These are phyloP conservation scores for Cryptotermes secundus DNA, from an alignment of 1,140 invertebrate genomes.

Conservation along the genomic window DNA sequence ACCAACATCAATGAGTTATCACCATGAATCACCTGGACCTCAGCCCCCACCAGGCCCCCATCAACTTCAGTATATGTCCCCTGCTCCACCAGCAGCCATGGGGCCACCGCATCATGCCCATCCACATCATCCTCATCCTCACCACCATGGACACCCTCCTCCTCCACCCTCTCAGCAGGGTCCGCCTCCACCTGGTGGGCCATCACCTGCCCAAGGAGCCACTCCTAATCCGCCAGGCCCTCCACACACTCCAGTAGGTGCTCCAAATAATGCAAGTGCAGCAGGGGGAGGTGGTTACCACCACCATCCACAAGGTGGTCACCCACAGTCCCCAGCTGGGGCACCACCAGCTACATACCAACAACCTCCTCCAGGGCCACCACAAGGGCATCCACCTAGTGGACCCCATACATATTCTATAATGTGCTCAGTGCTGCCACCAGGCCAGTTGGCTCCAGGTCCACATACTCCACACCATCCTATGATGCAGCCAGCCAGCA, in stretches of 20 bases:
- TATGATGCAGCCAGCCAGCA: constrained; percentile 28
- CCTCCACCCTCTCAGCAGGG: constrained; percentile 62
- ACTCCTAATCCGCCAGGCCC: constrained; percentile 55
- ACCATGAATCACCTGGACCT: constrained; percentile 53
- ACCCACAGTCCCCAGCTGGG: constrained; percentile 19
- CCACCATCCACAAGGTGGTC: constrained; percentile 36
- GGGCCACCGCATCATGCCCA: constrained; percentile 42
- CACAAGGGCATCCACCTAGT: constrained; percentile 22
- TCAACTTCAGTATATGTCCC: constrained; percentile 60
- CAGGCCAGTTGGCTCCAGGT: constrained; percentile 25
- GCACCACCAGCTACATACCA: constrained; percentile 22
- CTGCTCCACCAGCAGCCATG: constrained; percentile 40
- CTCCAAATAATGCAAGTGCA: constrained; percentile 44
- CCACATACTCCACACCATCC: constrained; percentile 31
- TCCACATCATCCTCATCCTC: constrained; percentile 44
- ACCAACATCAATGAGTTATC: constrained; percentile 48
- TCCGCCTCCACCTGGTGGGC: constrained; percentile 56
- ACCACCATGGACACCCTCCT: constrained; percentile 51
- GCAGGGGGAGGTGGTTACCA: constrained; percentile 40
- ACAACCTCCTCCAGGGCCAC: constrained; percentile 28
- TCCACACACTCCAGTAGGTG: constrained; percentile 44
- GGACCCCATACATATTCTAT: constrained; percentile 31
- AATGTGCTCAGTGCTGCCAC: constrained; percentile 33
- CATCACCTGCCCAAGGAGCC: constrained; percentile 39
- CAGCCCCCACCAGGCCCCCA: constrained; percentile 47